Evolutionary conservation across 1,140 invertebrate species (phyloP).

Genomic region (Tenebrio molitor): DNA sequence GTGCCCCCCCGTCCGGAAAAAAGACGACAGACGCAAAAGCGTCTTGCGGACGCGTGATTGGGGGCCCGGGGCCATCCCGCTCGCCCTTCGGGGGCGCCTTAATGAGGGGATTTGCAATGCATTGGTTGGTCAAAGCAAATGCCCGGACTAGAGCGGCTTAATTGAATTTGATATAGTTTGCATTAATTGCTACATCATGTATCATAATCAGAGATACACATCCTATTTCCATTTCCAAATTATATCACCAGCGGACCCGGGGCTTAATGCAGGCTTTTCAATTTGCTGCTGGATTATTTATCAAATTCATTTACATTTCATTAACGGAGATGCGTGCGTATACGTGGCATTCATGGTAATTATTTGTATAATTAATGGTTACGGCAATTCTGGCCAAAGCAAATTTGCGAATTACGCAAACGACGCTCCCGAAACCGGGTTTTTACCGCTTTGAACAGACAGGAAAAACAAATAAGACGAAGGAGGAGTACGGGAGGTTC

Average conservation of each 20-base stretch:
- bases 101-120: conserved; percentile 51
- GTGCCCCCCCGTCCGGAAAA: neutral
- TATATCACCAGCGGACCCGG: conserved; percentile 47
- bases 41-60: conserved; percentile 2
- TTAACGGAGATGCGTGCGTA: conserved; percentile 41
- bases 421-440: no score
- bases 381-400: neutral
- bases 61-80: no score
- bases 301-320: conserved; percentile 50
- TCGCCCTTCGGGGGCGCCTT: conserved; percentile 30
- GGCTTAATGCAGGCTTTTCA: conserved; percentile 46
- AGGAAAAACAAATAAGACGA: no score
- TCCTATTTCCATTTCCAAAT: conserved; percentile 55
- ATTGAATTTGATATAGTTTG: conserved; percentile 60
- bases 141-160: conserved; percentile 52
- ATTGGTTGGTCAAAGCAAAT: conserved; percentile 54
- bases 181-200: conserved; percentile 57
- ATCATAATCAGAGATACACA: conserved; percentile 56
- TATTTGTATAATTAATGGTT: conserved; percentile 31
- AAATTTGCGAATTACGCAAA: conserved; percentile 4
- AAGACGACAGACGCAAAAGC: neutral
- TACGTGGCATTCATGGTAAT: conserved; percentile 31
- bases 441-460: no score
- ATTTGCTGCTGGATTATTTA: conserved; percentile 48
- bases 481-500: no score